Conservation (phyloP, 2,113 vertebrate genomes). For the Lates calcarifer region DNA sequence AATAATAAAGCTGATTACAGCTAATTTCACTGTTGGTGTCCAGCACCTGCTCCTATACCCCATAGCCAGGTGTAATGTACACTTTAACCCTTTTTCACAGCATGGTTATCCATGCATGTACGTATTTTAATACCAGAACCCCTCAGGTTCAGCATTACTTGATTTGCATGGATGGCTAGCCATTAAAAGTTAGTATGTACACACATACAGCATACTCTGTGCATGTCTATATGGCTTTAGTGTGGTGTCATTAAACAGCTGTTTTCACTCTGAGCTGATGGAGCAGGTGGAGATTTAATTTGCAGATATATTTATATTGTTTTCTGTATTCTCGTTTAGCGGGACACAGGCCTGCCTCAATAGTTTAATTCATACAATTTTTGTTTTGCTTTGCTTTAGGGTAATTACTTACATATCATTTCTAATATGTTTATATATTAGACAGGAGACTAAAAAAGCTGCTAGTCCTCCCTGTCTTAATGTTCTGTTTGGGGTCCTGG, state of each 20-base stretch:
- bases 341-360: not conserved
- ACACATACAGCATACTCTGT: not conserved
- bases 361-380: not conserved
- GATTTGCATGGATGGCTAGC: no score
- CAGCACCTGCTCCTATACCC: not conserved
- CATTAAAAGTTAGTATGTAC: no score
- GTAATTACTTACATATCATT: no score
- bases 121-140: no score
- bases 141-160: no score
- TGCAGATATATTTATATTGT: no score
- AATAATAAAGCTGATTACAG: not conserved
- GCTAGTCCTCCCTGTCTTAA: no score
- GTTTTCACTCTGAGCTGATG: not conserved
- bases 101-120: not conserved
- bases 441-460: no score
- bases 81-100: not conserved
- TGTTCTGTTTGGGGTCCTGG: no score
- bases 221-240: not conserved
- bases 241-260: constrained; percentile 8
- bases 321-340: not conserved
- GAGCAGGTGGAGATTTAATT: constrained; percentile 1
- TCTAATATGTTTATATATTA: no score
- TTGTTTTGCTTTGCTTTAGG: not conserved
- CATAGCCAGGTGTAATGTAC: not conserved
- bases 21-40: not conserved